Conservation (phyloP, 2,888 invertebrate genomes). For the Epinotia brunnichana region DNA sequence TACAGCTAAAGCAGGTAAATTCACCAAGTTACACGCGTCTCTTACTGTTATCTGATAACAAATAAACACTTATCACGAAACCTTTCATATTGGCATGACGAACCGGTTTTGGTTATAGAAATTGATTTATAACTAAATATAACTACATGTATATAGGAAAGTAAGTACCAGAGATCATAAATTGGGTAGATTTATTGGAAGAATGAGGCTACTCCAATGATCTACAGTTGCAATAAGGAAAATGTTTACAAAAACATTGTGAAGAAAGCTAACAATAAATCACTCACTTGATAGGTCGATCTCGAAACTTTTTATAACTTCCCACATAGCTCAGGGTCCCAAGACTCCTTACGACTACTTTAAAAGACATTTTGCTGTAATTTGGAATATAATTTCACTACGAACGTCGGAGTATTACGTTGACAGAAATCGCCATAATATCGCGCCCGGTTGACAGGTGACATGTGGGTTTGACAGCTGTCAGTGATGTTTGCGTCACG, state of each 20-base stretch:
- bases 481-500: constrained; percentile 56
- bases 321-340: constrained; percentile 72
- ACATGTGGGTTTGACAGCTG: constrained; percentile 49
- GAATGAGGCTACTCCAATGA: not conserved
- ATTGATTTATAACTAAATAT: not conserved
- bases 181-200: constrained; percentile 12
- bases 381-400: constrained; percentile 23
- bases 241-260: constrained; percentile 35
- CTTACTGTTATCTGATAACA: constrained; percentile 29
- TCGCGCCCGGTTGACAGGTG: constrained; percentile 47
- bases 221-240: constrained; percentile 7
- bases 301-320: constrained; percentile 70
- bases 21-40: not conserved
- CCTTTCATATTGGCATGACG: constrained; percentile 4
- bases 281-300: constrained; percentile 70
- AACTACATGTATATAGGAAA: not conserved
- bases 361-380: constrained; percentile 66
- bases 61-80: constrained; percentile 13
- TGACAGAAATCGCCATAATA: constrained; percentile 20
- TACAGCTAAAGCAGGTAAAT: not conserved
- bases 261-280: constrained; percentile 23
- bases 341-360: constrained; percentile 67
- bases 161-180: constrained; percentile 1
- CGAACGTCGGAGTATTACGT: not conserved
- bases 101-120: not conserved